These are phyloP conservation scores for Drosophila flavopinicola DNA, from an alignment of 2,888 invertebrate genomes.

Conservation along the genomic window DNA sequence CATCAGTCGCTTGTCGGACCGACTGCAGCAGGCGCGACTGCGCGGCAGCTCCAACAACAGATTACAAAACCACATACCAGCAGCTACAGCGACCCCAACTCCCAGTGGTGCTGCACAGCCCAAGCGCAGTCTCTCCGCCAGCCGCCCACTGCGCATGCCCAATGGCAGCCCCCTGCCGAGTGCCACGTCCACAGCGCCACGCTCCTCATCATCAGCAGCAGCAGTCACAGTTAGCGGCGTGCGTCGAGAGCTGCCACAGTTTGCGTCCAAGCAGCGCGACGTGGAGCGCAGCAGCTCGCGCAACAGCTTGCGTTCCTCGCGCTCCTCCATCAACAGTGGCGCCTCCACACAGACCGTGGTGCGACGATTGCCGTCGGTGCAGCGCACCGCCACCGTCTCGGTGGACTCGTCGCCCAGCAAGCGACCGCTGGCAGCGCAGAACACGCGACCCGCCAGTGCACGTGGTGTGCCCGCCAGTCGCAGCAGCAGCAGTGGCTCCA, in stretches of 20 bases:
- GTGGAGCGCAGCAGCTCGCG: conserved; percentile 92
- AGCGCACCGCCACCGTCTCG: conserved; percentile 78
- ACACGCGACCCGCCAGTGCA: conserved; percentile 74
- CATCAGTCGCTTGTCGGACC: conserved; percentile 68
- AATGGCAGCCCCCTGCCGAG: conserved; percentile 87
- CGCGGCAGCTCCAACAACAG: conserved; percentile 41
- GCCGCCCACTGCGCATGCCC: conserved; percentile 87
- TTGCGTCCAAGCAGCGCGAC: conserved; percentile 83
- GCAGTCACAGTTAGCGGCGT: conserved; percentile 24
- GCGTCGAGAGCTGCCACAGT: conserved; percentile 53
- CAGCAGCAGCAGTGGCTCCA: conserved; percentile 87
- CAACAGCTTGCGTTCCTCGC: conserved; percentile 91
- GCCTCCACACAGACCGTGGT: conserved; percentile 92
- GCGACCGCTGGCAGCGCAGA: conserved; percentile 86
- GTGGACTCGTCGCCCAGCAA: conserved; percentile 83
- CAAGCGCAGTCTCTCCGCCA: conserved; percentile 63
- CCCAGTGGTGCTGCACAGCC: conserved; percentile 12
- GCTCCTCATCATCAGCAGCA: conserved; percentile 73
- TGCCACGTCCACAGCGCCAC: conserved; percentile 85
- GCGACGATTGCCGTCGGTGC: conserved; percentile 86
- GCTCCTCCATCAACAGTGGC: conserved; percentile 93
- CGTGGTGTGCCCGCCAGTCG: conserved; percentile 86
- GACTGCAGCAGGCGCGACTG: conserved; percentile 66
- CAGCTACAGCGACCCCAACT: conserved; percentile 13
- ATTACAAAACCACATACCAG: conserved; percentile 57